Evolutionary conservation across 2,113 vertebrate genomes (phyloP).

Genomic region (Tachysurus fulvidraco): DNA sequence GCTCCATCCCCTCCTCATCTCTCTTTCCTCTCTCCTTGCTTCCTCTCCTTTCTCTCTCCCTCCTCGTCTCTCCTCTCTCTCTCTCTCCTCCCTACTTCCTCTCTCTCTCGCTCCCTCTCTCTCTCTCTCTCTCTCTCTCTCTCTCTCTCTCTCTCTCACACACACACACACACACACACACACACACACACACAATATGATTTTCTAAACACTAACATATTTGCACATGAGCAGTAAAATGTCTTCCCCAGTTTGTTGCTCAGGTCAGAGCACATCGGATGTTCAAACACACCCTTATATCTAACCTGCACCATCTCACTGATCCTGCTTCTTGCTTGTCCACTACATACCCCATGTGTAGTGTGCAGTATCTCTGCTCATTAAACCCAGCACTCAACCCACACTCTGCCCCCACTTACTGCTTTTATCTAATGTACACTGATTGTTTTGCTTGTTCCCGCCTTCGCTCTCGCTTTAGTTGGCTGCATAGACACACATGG

Average conservation of each 20-base stretch:
- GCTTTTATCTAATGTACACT: background rate
- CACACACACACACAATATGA: background rate
- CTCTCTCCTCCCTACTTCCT: background rate
- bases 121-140: background rate
- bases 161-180: constrained; percentile 33
- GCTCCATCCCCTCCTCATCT: no score
- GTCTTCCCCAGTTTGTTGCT: no score
- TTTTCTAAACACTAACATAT: constrained; percentile 8
- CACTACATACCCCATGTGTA: background rate
- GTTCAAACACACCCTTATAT: background rate
- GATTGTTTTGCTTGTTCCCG: background rate
- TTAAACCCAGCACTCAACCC: background rate
- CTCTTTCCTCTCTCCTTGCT: background rate
- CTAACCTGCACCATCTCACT: background rate
- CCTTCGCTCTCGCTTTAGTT: background rate
- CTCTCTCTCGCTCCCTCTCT: background rate
- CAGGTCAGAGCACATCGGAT: no score
- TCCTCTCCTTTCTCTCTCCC: no score
- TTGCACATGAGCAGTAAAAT: background rate
- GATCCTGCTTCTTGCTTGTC: background rate
- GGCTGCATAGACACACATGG: no score
- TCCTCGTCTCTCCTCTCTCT: no score
- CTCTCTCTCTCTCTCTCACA: constrained; percentile 6
- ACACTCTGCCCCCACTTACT: background rate
- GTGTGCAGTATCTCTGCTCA: background rate